phyloP scores from a whole-genome alignment of 2,888 invertebrate species.

The Hirtodrosophila histrioides region DNA sequence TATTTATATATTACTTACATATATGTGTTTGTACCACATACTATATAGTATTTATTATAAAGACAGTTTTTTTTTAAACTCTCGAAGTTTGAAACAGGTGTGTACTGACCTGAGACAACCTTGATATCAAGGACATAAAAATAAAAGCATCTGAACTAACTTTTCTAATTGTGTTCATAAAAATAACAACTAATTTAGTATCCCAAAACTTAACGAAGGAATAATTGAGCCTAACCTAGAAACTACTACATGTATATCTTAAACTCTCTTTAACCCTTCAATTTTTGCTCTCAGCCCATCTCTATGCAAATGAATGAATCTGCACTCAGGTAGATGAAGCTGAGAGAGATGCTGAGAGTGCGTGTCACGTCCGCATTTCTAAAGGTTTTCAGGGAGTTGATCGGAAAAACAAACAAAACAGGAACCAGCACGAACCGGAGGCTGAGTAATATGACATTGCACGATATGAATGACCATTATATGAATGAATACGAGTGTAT shows the following conservation, averaged over 20 bases:
- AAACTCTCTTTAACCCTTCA: background rate
- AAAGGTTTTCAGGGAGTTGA: slow-evolving; percentile 11
- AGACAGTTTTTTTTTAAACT: too few species aligned
- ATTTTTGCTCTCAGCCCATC: background rate
- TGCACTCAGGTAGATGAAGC: slow-evolving; percentile 29
- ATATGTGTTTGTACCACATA: too few species aligned
- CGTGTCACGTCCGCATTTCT: slow-evolving; percentile 11
- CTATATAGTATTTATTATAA: too few species aligned
- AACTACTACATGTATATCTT: background rate
- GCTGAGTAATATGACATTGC: slow-evolving; percentile 54
- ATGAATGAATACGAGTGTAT: slow-evolving; percentile 41
- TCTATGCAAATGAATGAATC: slow-evolving; percentile 38
- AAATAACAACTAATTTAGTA: too few species aligned
- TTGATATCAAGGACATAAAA: too few species aligned
- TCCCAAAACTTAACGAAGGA: too few species aligned
- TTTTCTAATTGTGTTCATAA: too few species aligned
- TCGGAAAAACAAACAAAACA: slow-evolving; percentile 43
- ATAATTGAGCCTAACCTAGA: too few species aligned
- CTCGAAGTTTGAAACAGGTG: too few species aligned
- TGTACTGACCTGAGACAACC: too few species aligned
- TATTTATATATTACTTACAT: too few species aligned
- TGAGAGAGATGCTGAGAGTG: background rate
- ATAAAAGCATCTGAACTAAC: too few species aligned
- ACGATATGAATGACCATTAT: slow-evolving; percentile 48
- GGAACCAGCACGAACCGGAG: slow-evolving; percentile 33